These are phyloP conservation scores for Falco naumanni DNA, from an alignment of 2,797 vertebrate species.

Conservation along the genomic window DNA sequence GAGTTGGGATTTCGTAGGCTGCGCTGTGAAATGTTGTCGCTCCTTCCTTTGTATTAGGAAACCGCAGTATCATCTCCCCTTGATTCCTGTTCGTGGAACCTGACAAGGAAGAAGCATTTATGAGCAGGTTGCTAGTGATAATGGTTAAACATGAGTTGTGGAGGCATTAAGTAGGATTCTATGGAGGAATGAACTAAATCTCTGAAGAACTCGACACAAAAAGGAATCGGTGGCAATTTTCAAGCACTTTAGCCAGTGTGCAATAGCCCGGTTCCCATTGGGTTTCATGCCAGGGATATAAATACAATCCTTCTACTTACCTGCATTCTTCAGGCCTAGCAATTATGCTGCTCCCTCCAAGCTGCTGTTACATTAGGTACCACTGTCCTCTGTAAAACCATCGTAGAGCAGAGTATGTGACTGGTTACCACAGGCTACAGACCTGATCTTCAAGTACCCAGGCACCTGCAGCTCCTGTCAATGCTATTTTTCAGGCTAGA, in stretches of 20 bases:
- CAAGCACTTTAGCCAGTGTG: conserved; percentile 54
- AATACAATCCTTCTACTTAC: conserved; percentile 61
- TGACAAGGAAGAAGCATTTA: conserved; percentile 46
- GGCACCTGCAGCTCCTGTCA: conserved; percentile 6
- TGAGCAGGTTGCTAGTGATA: conserved; percentile 35
- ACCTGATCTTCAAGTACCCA: neutral
- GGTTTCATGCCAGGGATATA: conserved; percentile 66
- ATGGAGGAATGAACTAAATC: conserved; percentile 51
- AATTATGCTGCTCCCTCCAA: conserved; percentile 67
- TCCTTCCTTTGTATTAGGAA: conserved; percentile 41
- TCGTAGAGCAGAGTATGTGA: neutral
- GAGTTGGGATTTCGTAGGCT: conserved; percentile 65
- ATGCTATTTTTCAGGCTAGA: neutral
- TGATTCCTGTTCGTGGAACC: conserved; percentile 59
- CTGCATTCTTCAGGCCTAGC: conserved; percentile 67
- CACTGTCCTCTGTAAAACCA: conserved; percentile 33
- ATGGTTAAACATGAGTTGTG: conserved; percentile 77
- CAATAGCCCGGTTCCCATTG: conserved; percentile 43
- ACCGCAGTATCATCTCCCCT: conserved; percentile 52
- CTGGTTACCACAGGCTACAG: neutral
- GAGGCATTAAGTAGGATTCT: conserved; percentile 67
- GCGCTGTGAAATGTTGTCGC: neutral
- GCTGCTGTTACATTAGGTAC: conserved; percentile 39
- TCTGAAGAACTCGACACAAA: conserved; percentile 42
- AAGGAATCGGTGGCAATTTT: conserved; percentile 72